Conservation (phyloP, 2,888 invertebrate species). For the Nudaria mundana region DNA sequence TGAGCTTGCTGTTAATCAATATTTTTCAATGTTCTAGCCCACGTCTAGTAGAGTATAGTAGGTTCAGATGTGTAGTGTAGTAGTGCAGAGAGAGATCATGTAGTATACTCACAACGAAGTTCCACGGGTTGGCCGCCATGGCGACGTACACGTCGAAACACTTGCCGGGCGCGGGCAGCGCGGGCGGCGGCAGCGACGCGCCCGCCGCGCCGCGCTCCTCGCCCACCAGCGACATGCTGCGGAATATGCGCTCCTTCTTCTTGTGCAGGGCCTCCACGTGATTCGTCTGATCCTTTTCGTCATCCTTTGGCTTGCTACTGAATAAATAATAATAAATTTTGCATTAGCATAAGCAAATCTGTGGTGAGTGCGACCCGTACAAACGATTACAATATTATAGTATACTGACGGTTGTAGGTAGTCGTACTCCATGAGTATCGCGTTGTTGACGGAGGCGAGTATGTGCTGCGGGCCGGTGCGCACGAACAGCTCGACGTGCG, state of each 20-base stretch:
- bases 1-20: too few relatives aligned
- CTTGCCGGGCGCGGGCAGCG: conserved; percentile 68
- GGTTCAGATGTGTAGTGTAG: too few relatives aligned
- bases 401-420: conserved; percentile 62
- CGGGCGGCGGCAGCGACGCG: conserved; percentile 55
- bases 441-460: conserved; percentile 86
- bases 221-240: conserved; percentile 39
- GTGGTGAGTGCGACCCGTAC: neutral
- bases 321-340: neutral
- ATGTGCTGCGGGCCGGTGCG: conserved; percentile 83
- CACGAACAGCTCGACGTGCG: conserved; percentile 86
- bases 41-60: too few relatives aligned
- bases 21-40: too few relatives aligned
- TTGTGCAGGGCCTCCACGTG: conserved; percentile 63
- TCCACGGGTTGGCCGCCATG: conserved; percentile 88
- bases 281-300: conserved; percentile 47
- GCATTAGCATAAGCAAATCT: too few relatives aligned
- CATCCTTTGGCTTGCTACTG: conserved; percentile 56
- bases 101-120: conserved; percentile 81
- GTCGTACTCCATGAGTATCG: conserved; percentile 83
- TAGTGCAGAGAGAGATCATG: neutral
- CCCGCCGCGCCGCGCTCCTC: conserved; percentile 36
- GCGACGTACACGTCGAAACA: conserved; percentile 87
- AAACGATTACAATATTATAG: too few relatives aligned
- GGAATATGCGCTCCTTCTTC: conserved; percentile 74